Evolutionary conservation across 2,113 vertebrate species (phyloP), one percentile per base, ranked within the genome.

Genomic region (Myodes glareolus): DNA sequence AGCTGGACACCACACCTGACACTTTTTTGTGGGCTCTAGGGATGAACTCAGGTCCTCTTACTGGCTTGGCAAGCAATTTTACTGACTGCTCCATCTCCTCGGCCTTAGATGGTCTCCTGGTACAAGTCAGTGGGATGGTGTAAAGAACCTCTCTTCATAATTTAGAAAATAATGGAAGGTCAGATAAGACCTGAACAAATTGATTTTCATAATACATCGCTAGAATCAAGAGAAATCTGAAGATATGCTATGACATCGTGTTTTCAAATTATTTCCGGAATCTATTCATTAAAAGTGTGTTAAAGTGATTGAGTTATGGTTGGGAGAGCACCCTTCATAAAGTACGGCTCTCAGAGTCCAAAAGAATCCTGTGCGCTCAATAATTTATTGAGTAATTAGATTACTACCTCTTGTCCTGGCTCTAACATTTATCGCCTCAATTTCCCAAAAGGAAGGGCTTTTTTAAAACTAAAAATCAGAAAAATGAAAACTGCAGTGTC

Each of bases 331-430:
- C 16, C 58, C 7, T 78, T 92, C 68, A 94, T 72, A 55, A 47
- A 84, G 63, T 73, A 73, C 11, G n/a, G 55, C 33, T 90, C 75
- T 75, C 4, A 86, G 76, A 87, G 25, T 58, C 72, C 25, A 92
- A 84, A 80, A 17, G 55, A 80, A 73, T 68, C 55, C 25, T 42
- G 0, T 47, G 52, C 36, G 58, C 7, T 21, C 21, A 31, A 17
- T 77, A 75, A 91, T 63, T 91, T n/a, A 88, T 47, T 13, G 6
- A 88, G 10, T 88, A 93, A 97, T 95, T 95, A 93, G 91, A 96
- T 94, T 68, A 94, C 1, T 3, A 23, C 16, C 84, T 95, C 47
- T 92, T 80, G 61, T 88, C 19, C 11, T 36, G 19, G 52, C 55
- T 90, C 10, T 61, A 76, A 27, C 19, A 65, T 50, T 92, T 76